A percentile compares a stretch with the other conserved stretches of the same genome.
Evolutionary conservation across 2,888 invertebrate genomes (phyloP).

Genomic region (Norana najaformis): DNA sequence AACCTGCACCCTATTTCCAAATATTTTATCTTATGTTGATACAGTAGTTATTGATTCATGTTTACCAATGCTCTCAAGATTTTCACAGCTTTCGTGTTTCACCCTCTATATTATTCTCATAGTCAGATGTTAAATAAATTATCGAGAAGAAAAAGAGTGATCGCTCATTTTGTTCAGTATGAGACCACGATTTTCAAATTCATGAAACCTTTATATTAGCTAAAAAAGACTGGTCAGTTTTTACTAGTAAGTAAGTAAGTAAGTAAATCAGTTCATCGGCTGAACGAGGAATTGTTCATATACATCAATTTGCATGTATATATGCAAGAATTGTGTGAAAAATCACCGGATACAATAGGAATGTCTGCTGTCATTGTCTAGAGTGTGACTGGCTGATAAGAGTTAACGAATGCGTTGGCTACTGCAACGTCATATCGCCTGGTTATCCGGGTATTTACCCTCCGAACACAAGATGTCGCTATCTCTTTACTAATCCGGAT

Average conservation of each 20-base stretch:
- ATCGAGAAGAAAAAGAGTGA: not conserved
- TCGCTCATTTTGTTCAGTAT: not conserved
- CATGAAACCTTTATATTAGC: too few species aligned
- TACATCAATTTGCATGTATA: too few species aligned
- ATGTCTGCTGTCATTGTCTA: constrained; percentile 25
- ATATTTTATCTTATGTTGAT: too few species aligned
- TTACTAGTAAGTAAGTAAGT: too few species aligned
- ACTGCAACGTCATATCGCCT: constrained; percentile 41
- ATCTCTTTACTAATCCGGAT: constrained; percentile 40
- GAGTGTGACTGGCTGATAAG: constrained; percentile 44
- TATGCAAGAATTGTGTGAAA: not conserved
- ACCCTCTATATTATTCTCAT: not conserved
- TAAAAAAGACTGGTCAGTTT: too few species aligned
- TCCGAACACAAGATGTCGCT: constrained; percentile 40
- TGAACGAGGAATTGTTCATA: too few species aligned
- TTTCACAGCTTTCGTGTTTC: not conserved
- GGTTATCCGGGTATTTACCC: constrained; percentile 42
- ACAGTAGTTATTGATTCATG: too few species aligned
- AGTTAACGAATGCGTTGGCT: constrained; percentile 39
- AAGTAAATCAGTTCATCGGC: too few species aligned
- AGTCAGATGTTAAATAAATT: not conserved
- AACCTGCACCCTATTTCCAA: not conserved
- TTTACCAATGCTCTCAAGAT: not conserved
- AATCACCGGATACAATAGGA: not conserved
- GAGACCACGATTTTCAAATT: not conserved